A percentile compares a stretch with the other conserved stretches of the same genome.
These are phyloP conservation scores for Parazoanthus atlanticus DNA, from an alignment of 92 coral and sea anemone species.

Conservation along the genomic window DNA sequence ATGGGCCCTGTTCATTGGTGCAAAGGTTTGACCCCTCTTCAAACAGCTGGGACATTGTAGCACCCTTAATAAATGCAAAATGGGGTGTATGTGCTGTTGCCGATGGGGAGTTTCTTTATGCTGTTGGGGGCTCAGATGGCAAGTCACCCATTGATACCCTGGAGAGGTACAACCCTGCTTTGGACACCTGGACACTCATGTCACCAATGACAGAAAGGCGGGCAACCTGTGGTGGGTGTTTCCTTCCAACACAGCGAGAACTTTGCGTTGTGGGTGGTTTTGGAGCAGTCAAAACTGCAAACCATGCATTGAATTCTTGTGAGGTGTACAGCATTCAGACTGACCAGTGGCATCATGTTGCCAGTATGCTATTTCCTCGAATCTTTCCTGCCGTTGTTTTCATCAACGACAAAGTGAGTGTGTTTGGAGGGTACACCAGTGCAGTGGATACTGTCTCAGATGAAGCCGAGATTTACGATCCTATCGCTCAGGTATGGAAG, in stretches of 20 bases:
- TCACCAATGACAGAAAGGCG: conserved; percentile 54
- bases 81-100: conserved; percentile 60
- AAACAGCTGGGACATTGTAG: conserved; percentile 49
- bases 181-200: conserved; percentile 47
- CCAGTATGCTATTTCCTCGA: conserved; percentile 38
- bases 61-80: conserved; percentile 37
- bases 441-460: conserved; percentile 44
- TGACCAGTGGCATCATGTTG: conserved; percentile 33
- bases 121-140: conserved; percentile 62
- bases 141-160: conserved; percentile 47
- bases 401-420: conserved; percentile 33
- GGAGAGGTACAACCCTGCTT: conserved; percentile 49
- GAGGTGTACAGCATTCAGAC: conserved; percentile 37
- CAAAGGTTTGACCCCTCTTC: conserved; percentile 48
- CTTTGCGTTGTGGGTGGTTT: conserved; percentile 45
- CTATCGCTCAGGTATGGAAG: conserved; percentile 25
- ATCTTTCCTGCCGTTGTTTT: conserved; percentile 41
- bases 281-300: conserved; percentile 39
- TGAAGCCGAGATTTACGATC: conserved; percentile 35
- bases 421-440: conserved; percentile 43
- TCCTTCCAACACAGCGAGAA: conserved; percentile 27
- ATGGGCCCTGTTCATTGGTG: conserved; percentile 47
- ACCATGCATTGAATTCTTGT: conserved; percentile 44
- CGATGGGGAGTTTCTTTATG: conserved; percentile 51
- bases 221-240: conserved; percentile 39